Conservation (phyloP, 2,797 vertebrate species). For the Selene dorsalis region DNA sequence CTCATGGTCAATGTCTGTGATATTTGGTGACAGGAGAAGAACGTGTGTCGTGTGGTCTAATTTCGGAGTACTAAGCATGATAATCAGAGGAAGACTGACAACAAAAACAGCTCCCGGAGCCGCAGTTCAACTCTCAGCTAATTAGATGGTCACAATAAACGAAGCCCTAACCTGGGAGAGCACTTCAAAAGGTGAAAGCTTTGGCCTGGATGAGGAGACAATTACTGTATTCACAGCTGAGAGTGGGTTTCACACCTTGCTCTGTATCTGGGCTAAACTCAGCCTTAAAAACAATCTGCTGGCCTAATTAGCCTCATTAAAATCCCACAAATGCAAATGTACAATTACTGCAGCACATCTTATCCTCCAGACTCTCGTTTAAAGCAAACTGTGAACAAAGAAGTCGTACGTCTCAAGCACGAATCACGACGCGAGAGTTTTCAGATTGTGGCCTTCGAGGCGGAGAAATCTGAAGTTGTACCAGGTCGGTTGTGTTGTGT, state of each 20-base stretch:
- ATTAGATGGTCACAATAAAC: constrained; percentile 9
- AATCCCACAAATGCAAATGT: constrained; percentile 68
- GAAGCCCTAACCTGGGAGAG: constrained; percentile 17
- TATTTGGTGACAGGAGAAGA: not conserved
- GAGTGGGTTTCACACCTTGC: constrained; percentile 29
- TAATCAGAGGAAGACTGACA: not conserved
- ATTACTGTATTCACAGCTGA: not conserved
- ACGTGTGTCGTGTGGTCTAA: constrained; percentile 1
- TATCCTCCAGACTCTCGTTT: constrained; percentile 60
- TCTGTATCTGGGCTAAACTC: constrained; percentile 29
- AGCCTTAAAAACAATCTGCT: constrained; percentile 12
- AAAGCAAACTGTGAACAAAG: constrained; percentile 56
- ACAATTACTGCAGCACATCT: constrained; percentile 52
- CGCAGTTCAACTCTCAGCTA: not conserved
- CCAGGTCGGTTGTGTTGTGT: too few species aligned
- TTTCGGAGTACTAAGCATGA: constrained; percentile 6
- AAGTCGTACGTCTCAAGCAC: constrained; percentile 39
- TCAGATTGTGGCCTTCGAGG: constrained; percentile 13
- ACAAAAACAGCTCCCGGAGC: not conserved
- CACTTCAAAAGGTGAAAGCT: constrained; percentile 40
- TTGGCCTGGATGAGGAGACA: constrained; percentile 19
- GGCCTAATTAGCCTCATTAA: constrained; percentile 66
- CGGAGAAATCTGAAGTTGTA: constrained; percentile 3
- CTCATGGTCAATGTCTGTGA: not conserved
- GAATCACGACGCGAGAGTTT: not conserved